Percentiles rank a stretch among this genome's conserved stretches.
Conservation (phyloP, 1,140 invertebrate genomes). For the Heliconius hewitsoni region DNA sequence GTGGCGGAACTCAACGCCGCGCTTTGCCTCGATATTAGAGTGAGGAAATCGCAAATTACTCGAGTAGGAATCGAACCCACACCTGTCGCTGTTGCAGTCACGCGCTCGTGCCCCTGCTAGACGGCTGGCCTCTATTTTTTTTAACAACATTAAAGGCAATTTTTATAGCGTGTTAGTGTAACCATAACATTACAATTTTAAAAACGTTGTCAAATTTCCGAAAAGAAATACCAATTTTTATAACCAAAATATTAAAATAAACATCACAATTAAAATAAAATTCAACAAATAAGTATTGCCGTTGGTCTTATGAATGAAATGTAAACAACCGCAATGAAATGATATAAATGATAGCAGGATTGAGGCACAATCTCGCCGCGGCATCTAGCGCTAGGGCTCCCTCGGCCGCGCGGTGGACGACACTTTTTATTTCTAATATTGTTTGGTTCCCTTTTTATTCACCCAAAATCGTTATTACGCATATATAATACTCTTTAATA, state of each 20-base stretch:
- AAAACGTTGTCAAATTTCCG: background rate
- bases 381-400: conserved; percentile 61
- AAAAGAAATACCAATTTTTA: background rate
- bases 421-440: conserved; percentile 76
- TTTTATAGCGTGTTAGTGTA: background rate
- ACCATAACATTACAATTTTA: background rate
- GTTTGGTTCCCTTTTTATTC: conserved; percentile 70
- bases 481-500: conserved; percentile 76
- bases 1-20: too few species aligned
- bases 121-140: too few species aligned
- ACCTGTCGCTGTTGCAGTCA: too few species aligned
- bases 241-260: background rate
- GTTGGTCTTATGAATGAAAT: conserved; percentile 78
- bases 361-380: conserved; percentile 63
- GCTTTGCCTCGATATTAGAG: too few species aligned
- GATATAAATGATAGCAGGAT: conserved; percentile 73
- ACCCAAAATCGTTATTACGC: conserved; percentile 74
- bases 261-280: conserved; percentile 8
- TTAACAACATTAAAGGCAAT: too few species aligned
- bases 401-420: conserved; percentile 34
- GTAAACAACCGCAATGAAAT: conserved; percentile 77
- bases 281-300: conserved; percentile 43
- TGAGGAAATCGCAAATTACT: too few species aligned
- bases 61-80: too few species aligned
- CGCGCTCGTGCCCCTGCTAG: too few species aligned